These are phyloP conservation scores for Callinectes sapidus DNA, from an alignment of 2,888 invertebrate species.

Conservation along the genomic window DNA sequence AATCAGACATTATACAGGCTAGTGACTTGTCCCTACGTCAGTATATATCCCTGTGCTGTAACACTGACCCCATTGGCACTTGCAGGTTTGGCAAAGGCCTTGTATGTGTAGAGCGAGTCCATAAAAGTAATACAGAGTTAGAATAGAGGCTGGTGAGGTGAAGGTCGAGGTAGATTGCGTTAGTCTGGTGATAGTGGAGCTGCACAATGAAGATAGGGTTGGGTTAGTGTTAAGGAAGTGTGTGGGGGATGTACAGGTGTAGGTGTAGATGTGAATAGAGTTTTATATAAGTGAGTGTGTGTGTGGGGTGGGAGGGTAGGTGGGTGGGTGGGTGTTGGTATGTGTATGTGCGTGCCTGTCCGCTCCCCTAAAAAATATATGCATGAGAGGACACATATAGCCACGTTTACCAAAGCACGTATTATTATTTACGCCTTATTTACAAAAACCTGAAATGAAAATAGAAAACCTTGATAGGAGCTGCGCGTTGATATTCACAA, in stretches of 20 bases:
- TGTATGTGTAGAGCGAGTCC: not conserved
- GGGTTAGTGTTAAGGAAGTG: not conserved
- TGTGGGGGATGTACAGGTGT: too few relatives aligned
- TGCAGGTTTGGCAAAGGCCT: not conserved
- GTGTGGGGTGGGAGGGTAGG: too few relatives aligned
- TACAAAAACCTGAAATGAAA: not conserved
- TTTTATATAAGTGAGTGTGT: too few relatives aligned
- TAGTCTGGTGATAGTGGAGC: not conserved
- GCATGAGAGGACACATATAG: too few relatives aligned
- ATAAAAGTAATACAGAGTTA: not conserved
- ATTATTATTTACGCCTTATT: too few relatives aligned
- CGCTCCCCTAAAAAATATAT: too few relatives aligned
- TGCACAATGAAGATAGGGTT: not conserved
- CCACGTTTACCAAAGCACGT: too few relatives aligned
- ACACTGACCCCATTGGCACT: not conserved
- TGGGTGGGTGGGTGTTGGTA: too few relatives aligned
- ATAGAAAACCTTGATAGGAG: too few relatives aligned
- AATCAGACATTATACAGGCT: not conserved
- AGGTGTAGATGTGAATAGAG: too few relatives aligned
- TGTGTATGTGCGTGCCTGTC: too few relatives aligned
- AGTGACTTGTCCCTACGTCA: not conserved
- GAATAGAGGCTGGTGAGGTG: not conserved
- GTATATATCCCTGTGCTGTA: not conserved
- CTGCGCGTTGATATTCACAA: too few relatives aligned
- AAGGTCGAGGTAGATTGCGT: not conserved